Conservation (phyloP, 2,113 vertebrate genomes). For the Tyto alba region DNA sequence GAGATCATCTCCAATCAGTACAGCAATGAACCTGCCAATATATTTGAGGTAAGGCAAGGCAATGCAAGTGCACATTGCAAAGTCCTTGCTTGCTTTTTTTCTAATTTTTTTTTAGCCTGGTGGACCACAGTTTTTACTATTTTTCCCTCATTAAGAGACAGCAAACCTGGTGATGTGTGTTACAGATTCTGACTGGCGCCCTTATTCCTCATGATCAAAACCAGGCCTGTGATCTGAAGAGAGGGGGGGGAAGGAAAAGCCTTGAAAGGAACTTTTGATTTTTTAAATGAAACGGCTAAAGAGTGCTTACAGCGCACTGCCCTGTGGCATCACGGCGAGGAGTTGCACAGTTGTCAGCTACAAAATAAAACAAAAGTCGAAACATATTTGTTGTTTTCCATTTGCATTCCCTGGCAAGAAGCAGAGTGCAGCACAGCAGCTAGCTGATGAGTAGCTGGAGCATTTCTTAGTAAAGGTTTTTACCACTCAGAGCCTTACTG, state of each 20-base stretch:
- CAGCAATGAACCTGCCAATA: conserved; percentile 90
- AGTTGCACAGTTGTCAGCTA: conserved; percentile 25
- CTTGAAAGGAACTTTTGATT: conserved; percentile 1
- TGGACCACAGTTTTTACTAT: background rate
- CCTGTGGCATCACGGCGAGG: background rate
- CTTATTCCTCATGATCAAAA: background rate
- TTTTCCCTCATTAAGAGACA: background rate
- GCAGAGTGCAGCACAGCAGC: background rate
- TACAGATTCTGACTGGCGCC: background rate
- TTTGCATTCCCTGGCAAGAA: background rate
- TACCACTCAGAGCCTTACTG: background rate
- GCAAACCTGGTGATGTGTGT: background rate
- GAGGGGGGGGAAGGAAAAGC: background rate
- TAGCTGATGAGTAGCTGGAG: background rate
- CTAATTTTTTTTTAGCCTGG: background rate
- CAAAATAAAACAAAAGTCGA: background rate
- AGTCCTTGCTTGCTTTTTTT: background rate
- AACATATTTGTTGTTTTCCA: conserved; percentile 21
- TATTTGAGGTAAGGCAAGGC: conserved; percentile 90
- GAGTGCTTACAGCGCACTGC: background rate
- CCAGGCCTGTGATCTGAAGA: background rate
- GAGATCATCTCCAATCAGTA: conserved; percentile 98
- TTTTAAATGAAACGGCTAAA: background rate
- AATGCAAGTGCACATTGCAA: background rate
- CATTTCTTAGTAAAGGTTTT: background rate